Evolutionary conservation across 2,888 invertebrate species (phyloP).

Genomic region (Eumerus sabulonum): DNA sequence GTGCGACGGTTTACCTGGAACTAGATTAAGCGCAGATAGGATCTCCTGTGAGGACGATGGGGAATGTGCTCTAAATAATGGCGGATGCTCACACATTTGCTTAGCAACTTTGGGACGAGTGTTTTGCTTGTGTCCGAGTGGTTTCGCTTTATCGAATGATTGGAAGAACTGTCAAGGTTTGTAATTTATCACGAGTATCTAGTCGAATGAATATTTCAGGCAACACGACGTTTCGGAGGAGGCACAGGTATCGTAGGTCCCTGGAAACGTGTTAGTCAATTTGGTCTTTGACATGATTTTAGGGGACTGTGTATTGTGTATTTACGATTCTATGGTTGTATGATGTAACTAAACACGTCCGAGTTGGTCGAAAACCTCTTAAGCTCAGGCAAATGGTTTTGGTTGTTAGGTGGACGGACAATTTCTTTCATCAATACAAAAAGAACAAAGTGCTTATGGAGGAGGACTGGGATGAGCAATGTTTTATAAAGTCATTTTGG

Average conservation of each 20-base stretch:
- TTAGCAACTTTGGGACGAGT: constrained; percentile 77
- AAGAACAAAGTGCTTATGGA: no score
- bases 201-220: constrained; percentile 15
- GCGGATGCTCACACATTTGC: constrained; percentile 80
- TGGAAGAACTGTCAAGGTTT: constrained; percentile 79
- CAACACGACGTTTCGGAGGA: no score
- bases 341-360: no score
- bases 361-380: no score
- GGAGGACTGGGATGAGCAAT: no score
- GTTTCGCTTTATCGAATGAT: constrained; percentile 76
- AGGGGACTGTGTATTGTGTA: no score
- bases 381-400: no score
- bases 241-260: background rate
- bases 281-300: background rate
- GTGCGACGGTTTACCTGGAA: constrained; percentile 82
- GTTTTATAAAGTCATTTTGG: no score
- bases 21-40: constrained; percentile 80
- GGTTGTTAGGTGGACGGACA: no score
- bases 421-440: no score
- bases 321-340: no score
- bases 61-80: constrained; percentile 79
- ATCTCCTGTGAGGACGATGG: constrained; percentile 80
- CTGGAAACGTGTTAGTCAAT: background rate
- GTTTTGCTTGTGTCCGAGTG: constrained; percentile 80
- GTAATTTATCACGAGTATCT: constrained; percentile 66